Evolutionary conservation across 2,113 vertebrate species (phyloP), one percentile per base, ranked within the genome.

Genomic region (Leucopsar rothschildi): DNA sequence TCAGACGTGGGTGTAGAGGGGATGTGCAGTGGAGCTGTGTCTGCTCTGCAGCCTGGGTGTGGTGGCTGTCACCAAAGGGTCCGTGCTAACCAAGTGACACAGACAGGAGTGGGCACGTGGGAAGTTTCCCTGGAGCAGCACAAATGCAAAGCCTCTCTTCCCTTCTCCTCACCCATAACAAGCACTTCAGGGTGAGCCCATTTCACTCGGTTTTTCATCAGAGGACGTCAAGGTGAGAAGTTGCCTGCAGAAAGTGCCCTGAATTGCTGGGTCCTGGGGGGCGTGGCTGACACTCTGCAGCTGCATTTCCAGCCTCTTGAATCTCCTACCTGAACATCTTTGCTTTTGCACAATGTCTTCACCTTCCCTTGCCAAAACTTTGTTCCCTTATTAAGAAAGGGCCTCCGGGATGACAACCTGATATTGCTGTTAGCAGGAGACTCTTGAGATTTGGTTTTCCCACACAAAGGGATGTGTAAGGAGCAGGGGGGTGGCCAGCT

Each of bases 21-120:
- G 17, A 5, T n/a, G 24, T 50, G 66, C 27, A 10, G 21, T 22
- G 1, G 5, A 40, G 72, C 4, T 64, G 39, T 37, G 57, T 27
- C 86, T 66, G 52, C 52, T 70, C 82, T 71, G 66, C 35, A 22
- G 39, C 17, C 44, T 1, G 5, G 35, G 22, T 21, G 6, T 27
- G 2, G 56, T n/a, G 65, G 42, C 23, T 73, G 39, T 56, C 77
- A 39, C 40, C 60, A 37, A 31, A 65, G 44, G 80, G 25, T 42
- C 76, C 9, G 19, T 1, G 1, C 77, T 65, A 52, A 8, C 17
- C 21, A 11, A 14, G 53, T 44, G 6, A 56, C 50, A n/a, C 12
- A 5, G 80, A 33, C 28, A 29, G 55, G 19, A 68, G 63, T 0
- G 0, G 33, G 9, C 70, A 24, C 0, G 1, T 12, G 65, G 60